A percentile compares a stretch with the other conserved stretches of the same genome.
Conservation (phyloP, 2,113 vertebrate species). For the Passer montanus region DNA sequence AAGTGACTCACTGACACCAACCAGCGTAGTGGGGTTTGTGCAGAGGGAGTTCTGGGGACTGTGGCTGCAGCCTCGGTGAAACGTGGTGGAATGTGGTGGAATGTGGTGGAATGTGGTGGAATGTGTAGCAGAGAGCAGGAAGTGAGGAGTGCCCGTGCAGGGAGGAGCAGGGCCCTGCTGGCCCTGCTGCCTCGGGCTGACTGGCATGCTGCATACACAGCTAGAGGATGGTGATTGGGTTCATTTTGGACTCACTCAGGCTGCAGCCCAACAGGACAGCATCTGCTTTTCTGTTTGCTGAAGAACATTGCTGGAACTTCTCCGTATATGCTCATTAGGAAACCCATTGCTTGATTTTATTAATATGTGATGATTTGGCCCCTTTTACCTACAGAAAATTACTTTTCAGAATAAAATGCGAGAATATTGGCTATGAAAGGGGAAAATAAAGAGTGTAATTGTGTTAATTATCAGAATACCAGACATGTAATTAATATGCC, state of each 20-base stretch:
- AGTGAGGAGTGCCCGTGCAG: neutral
- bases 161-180: neutral
- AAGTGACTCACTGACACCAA: neutral
- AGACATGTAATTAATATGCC: conserved; percentile 77
- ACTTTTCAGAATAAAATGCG: conserved; percentile 14
- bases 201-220: neutral
- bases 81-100: too few relatives aligned
- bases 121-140: neutral
- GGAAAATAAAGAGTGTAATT: conserved; percentile 65
- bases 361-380: conserved; percentile 18
- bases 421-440: conserved; percentile 16
- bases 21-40: neutral
- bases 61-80: neutral
- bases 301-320: neutral
- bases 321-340: neutral
- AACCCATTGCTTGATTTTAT: neutral
- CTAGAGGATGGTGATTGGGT: neutral
- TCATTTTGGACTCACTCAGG: neutral
- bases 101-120: neutral
- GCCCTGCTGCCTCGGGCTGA: neutral
- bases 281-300: neutral
- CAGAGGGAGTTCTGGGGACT: neutral
- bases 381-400: conserved; percentile 36
- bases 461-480: conserved; percentile 74
- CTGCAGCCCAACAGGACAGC: neutral